Base-by-base conservation (phyloP, 1,140 invertebrate genomes). In the Cecropterus lyciades region DNA sequence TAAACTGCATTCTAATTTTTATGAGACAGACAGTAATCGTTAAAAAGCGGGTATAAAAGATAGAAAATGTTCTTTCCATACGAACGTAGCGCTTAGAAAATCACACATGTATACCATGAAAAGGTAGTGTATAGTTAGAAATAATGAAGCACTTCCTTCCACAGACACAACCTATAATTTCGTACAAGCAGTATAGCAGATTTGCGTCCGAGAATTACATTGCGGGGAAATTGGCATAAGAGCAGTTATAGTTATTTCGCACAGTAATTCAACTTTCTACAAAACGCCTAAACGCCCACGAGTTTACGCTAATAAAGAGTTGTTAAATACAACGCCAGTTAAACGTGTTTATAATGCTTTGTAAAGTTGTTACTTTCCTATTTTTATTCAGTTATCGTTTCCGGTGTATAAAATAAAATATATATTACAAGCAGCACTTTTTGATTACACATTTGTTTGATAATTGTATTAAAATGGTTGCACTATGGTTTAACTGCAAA, bases 141-240 rank as follows among this genome's bases (percentile, higher is more conserved):
- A 52, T 63, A 52, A 63, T 63, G 59, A 63, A 63, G 46, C 16
- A 52, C 17, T 63, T 63, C 59, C 59, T 63, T 52, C 59, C 33
- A 63, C 46, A 52, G 59, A 52, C 59, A 52, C 48, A 45, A 43
- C 33, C 59, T 63, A 52, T 52, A 63, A 63, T 63, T 63, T 63
- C 59, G 51, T 42, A 63, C 46, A 17, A 42, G 59, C 48, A 49
- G 30, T 37, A 63, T 43, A 56, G 40, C 52, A 42, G 45, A 27
- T 45, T 60, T 49, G 57, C 30, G 59, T 62, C 46, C 46, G 59
- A 62, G 46, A 62, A 62, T 62, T 62, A 51, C 59, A 8, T 20
- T 62, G 59, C 46, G 59, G 59, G 46, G 11, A 62, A 62, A 62
- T 62, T 62, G 57, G 45, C 46, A 48, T 45, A 62, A 27, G 30